Percentiles rank a stretch among this genome's conserved stretches.
These are phyloP conservation scores for Globicephala melas DNA, from an alignment of 2,113 vertebrate genomes.

Conservation along the genomic window DNA sequence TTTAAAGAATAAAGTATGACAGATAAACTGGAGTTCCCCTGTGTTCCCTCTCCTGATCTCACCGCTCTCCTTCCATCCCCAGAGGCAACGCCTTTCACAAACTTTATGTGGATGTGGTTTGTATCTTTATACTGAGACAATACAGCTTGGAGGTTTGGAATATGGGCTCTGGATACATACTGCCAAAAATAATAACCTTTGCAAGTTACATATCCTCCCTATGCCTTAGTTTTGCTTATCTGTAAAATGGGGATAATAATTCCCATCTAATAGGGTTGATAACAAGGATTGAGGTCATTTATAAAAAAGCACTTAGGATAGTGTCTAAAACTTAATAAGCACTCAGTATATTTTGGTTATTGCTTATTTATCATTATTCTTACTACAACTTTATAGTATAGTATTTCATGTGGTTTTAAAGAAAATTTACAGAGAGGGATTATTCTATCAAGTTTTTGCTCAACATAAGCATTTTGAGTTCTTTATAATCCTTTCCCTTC, in stretches of 20 bases:
- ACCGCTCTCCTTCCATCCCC: not conserved
- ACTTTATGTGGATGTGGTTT: not conserved
- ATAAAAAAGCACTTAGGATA: not conserved
- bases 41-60: not conserved
- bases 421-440: not conserved
- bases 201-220: not conserved
- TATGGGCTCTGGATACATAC: not conserved
- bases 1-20: not conserved
- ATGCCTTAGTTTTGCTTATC: conserved; percentile 28
- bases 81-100: not conserved
- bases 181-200: not conserved
- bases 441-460: not conserved
- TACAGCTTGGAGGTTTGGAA: not conserved
- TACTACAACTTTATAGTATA: not conserved
- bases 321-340: not conserved
- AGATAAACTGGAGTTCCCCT: not conserved
- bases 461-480: not conserved
- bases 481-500: not conserved
- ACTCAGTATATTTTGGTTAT: not conserved
- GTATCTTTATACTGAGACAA: not conserved
- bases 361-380: conserved; percentile 7
- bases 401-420: conserved; percentile 3
- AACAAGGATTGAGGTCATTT: not conserved
- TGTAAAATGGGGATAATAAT: not conserved
- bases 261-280: not conserved